These are phyloP conservation scores for Xiphophorus hellerii DNA, from an alignment of 2,113 vertebrate genomes.

Conservation along the genomic window DNA sequence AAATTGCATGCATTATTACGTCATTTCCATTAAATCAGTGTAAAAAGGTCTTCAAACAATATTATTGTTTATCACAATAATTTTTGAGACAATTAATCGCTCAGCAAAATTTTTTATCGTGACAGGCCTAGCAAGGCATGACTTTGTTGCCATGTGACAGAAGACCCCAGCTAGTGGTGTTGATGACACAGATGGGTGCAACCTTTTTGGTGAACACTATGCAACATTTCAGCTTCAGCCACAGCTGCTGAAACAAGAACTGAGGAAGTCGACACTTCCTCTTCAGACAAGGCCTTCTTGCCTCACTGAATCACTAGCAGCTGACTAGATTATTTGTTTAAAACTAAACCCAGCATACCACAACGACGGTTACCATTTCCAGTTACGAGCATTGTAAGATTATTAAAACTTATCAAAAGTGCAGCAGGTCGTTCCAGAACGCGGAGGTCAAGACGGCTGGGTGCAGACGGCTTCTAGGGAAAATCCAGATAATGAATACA, in stretches of 20 bases:
- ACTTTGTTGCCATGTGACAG: background rate
- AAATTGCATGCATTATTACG: too few relatives aligned
- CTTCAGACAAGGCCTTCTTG: conserved; percentile 29
- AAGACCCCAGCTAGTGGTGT: background rate
- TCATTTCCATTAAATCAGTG: too few relatives aligned
- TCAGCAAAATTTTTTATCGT: too few relatives aligned
- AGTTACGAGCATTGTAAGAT: background rate
- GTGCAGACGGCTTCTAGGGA: background rate
- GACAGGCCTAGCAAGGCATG: too few relatives aligned
- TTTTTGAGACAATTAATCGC: too few relatives aligned
- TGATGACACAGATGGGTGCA: background rate
- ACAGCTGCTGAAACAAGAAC: conserved; percentile 46
- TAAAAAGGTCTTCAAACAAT: too few relatives aligned
- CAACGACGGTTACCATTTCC: conserved; percentile 3
- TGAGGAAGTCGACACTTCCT: conserved; percentile 65
- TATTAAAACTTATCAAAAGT: background rate
- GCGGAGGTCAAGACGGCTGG: background rate
- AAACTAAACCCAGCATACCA: background rate
- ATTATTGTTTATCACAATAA: too few relatives aligned
- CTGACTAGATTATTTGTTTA: conserved; percentile 32
- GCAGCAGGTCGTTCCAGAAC: background rate
- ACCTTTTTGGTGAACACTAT: background rate
- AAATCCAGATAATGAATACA: background rate
- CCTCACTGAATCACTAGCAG: conserved; percentile 54
- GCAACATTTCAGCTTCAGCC: conserved; percentile 12